phyloP scores from a whole-genome alignment of 2,113 vertebrate species.

The Etheostoma cragini region DNA sequence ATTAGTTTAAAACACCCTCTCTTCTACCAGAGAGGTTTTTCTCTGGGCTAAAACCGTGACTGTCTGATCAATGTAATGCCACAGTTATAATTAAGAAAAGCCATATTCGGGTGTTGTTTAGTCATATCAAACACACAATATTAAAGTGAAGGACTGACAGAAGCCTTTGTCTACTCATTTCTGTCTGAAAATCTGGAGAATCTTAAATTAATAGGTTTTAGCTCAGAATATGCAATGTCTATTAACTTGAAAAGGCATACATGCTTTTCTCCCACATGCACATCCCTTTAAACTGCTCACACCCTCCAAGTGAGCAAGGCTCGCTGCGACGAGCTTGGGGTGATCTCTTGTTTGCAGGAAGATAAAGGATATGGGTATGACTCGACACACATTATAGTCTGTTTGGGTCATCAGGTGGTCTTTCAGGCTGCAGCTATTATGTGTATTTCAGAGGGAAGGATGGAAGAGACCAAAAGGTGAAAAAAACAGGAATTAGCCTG shows the following conservation, averaged over 20 bases:
- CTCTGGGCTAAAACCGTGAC: background rate
- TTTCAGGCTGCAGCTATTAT: conserved; percentile 43
- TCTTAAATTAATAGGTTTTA: background rate
- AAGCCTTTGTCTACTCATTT: background rate
- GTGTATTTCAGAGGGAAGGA: conserved; percentile 42
- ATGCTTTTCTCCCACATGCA: background rate
- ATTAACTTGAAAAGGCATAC: background rate
- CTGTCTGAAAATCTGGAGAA: background rate
- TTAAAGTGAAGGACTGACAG: background rate
- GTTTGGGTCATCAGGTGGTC: conserved; percentile 47
- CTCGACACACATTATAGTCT: conserved; percentile 37
- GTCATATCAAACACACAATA: conserved; percentile 3
- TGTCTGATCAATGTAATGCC: background rate
- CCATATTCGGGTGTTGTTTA: background rate
- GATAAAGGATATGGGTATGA: conserved; percentile 50
- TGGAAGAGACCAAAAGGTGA: background rate
- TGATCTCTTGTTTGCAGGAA: conserved; percentile 39
- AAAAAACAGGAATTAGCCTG: conserved; percentile 7
- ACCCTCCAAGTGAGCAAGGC: background rate
- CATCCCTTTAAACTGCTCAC: conserved; percentile 9
- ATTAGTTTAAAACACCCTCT: background rate
- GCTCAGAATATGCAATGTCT: background rate
- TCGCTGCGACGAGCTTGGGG: conserved; percentile 10
- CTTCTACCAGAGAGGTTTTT: background rate
- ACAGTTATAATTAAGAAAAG: background rate